These are phyloP conservation scores for Tortrix viridana DNA, from an alignment of 2,888 invertebrate species.

Conservation along the genomic window DNA sequence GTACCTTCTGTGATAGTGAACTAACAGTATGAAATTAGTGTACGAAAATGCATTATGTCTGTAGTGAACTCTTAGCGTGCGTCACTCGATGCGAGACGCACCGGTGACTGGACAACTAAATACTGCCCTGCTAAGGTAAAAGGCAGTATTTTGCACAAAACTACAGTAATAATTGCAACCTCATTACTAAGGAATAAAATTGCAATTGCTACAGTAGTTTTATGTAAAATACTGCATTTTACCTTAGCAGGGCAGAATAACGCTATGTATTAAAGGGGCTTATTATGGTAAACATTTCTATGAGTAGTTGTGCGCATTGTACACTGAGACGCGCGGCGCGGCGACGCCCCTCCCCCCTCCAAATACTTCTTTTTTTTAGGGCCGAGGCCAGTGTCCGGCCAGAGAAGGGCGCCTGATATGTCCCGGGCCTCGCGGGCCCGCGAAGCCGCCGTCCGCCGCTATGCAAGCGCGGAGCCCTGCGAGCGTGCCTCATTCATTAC, in stretches of 20 bases:
- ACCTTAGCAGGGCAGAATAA: too few relatives aligned
- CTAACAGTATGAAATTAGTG: conserved; percentile 5
- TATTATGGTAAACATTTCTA: conserved; percentile 19
- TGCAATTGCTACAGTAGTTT: too few relatives aligned
- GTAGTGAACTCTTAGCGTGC: neutral
- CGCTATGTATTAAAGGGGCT: neutral
- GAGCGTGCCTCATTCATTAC: conserved; percentile 59
- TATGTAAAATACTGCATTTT: too few relatives aligned
- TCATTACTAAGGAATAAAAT: too few relatives aligned
- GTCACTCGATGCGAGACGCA: neutral
- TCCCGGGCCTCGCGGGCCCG: neutral
- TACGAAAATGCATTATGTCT: too few relatives aligned
- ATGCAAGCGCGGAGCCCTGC: conserved; percentile 75
- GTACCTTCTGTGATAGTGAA: conserved; percentile 26
- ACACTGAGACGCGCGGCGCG: conserved; percentile 36
- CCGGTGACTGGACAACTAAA: neutral
- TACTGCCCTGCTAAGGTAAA: too few relatives aligned
- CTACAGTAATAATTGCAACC: too few relatives aligned
- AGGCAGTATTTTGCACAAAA: too few relatives aligned
- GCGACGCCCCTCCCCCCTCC: too few relatives aligned
- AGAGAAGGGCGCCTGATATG: too few relatives aligned
- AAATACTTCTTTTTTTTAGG: too few relatives aligned
- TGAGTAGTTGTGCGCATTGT: conserved; percentile 65
- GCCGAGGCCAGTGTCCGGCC: too few relatives aligned
- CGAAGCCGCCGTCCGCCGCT: conserved; percentile 68